These are phyloP conservation scores for Percina caprodes DNA, from an alignment of 2,113 vertebrate genomes.

Conservation along the genomic window DNA sequence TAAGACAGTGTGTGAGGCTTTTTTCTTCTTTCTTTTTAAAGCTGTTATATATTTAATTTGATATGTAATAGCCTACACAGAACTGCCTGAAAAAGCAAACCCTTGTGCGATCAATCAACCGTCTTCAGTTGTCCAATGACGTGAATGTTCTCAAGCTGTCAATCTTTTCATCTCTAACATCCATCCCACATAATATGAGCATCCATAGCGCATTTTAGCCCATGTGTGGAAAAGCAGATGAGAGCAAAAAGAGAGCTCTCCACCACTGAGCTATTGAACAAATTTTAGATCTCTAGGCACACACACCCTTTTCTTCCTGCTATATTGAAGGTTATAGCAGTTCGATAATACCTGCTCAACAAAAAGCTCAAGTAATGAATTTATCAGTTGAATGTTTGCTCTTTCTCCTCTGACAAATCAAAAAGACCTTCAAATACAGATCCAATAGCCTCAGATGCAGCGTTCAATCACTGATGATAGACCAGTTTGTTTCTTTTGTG, in stretches of 20 bases:
- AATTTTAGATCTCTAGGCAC: conserved; percentile 16
- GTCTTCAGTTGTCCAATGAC: neutral
- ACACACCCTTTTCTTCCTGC: neutral
- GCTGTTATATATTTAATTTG: neutral
- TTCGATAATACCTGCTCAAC: conserved; percentile 9
- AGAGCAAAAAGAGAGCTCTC: neutral
- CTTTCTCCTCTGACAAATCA: neutral
- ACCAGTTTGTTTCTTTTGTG: too few species aligned
- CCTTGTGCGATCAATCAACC: too few species aligned
- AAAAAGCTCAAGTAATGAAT: neutral
- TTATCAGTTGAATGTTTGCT: neutral
- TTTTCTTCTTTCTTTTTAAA: neutral
- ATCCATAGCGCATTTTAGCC: neutral
- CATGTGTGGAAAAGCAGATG: conserved; percentile 8
- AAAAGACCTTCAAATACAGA: neutral
- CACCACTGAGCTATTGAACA: neutral
- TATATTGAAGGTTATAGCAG: neutral
- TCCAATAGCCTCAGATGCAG: too few species aligned
- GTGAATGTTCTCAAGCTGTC: neutral
- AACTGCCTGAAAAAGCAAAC: too few species aligned
- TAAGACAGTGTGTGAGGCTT: too few species aligned
- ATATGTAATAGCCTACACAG: too few species aligned
- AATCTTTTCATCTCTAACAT: neutral
- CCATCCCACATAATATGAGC: too few species aligned
- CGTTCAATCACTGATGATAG: too few species aligned